Evolutionary conservation across 2,888 invertebrate genomes (phyloP), one percentile per base, ranked within the genome.

Genomic region (Agrotis clavis): DNA sequence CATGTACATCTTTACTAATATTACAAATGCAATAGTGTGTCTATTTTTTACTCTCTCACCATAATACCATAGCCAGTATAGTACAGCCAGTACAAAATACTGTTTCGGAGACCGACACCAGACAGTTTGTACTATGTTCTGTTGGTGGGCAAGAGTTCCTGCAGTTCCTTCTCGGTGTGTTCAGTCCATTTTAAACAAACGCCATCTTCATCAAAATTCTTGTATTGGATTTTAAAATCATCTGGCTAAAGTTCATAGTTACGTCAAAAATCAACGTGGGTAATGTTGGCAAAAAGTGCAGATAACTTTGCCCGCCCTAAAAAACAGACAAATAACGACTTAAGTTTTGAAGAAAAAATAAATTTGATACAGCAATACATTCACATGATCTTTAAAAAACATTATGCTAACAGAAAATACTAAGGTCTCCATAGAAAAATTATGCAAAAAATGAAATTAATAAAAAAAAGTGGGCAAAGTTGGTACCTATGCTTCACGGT

Each of bases 191-290:
- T 25, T 4, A 25, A 4, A 4, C 25, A 62, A 62, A 48, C n/a
- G 61, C 61, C 14, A 30, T 30, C 48, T 62, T 62, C 50, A n/a
- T 48, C 48, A 50, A 50, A 62, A 62, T 53, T 50, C 4, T 62
- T 48, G 13, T 30, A 62, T 13, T 62, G 62, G 61, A 21, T 53
- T 41, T 64, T 53, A 1, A 53, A 50, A 5, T 41, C 19, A 64
- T 21, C 53, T 53, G 19, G 6, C 0, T 64, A 64, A 0, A 64
- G 1, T 41, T 4, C 53, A 21, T 59, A 67, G 21, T 60, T 67
- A 14, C 60, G 60, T 67, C 67, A 67, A 67, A 60, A 60, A 67
- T 60, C 61, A 18, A 60, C 0, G 61, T 47, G 30, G 16, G 61
- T 9, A 61, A 61, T 13, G 61, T 67, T 67, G 67, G 61, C 25